Conservation (phyloP, 2,797 vertebrate genomes). For the Megalops cyprinoides region DNA sequence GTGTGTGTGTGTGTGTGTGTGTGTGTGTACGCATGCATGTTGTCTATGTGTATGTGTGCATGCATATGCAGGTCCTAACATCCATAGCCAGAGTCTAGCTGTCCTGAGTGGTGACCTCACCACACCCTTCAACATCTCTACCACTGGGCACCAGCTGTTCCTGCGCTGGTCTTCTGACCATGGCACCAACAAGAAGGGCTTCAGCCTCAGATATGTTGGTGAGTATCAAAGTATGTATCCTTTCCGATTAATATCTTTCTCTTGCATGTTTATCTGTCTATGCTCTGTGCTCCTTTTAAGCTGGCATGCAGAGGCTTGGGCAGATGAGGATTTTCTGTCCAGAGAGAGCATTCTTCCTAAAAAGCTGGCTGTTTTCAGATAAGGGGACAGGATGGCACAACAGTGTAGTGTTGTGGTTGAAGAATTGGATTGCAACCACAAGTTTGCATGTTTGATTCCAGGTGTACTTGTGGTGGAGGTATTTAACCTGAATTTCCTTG, state of each 20-base stretch:
- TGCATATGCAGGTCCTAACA: slow-evolving; percentile 81
- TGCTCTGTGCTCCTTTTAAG: slow-evolving; percentile 44
- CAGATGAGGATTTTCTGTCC: not conserved
- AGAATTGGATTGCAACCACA: not conserved
- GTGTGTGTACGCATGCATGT: not conserved
- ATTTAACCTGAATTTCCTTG: not conserved
- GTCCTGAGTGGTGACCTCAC: slow-evolving; percentile 93
- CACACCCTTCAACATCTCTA: slow-evolving; percentile 91
- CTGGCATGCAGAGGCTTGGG: slow-evolving; percentile 25
- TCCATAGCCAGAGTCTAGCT: slow-evolving; percentile 88
- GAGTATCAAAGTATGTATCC: slow-evolving; percentile 88
- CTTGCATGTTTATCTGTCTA: slow-evolving; percentile 54
- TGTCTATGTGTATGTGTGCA: not conserved
- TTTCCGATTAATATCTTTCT: slow-evolving; percentile 61
- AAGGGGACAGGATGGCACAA: not conserved
- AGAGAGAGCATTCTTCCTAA: not conserved
- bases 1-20: not conserved
- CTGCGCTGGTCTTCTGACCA: slow-evolving; percentile 98
- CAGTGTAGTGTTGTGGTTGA: not conserved
- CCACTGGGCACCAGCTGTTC: slow-evolving; percentile 91
- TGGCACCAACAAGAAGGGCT: slow-evolving; percentile 97
- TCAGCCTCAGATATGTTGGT: slow-evolving; percentile 98
- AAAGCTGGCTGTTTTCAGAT: not conserved
- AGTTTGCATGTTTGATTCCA: not conserved
- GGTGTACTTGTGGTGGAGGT: not conserved